Percentiles rank a stretch among this genome's conserved stretches.
These are phyloP conservation scores for Coluber constrictor DNA, from an alignment of 2,797 vertebrate species.

Conservation along the genomic window DNA sequence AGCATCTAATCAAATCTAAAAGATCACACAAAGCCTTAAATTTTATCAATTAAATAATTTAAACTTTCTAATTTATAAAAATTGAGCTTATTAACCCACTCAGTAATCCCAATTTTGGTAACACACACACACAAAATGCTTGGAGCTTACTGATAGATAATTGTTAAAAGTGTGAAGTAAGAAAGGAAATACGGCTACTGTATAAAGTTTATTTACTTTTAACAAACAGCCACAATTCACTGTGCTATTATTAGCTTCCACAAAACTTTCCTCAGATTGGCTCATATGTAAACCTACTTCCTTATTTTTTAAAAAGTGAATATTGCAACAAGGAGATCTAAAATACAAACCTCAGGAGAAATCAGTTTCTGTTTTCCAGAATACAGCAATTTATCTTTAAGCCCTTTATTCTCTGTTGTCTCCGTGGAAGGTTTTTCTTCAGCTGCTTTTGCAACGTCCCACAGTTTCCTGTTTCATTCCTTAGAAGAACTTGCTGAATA, in stretches of 20 bases:
- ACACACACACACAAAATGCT: background rate
- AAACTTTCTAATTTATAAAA: background rate
- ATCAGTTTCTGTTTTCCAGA: slow-evolving; percentile 60
- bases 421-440: slow-evolving; percentile 63
- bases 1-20: background rate
- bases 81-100: background rate
- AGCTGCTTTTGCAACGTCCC: slow-evolving; percentile 69
- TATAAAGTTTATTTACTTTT: background rate
- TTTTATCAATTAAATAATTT: background rate
- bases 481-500: slow-evolving; percentile 69
- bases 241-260: background rate
- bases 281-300: background rate
- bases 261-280: background rate
- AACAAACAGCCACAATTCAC: background rate
- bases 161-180: background rate
- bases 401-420: slow-evolving; percentile 64
- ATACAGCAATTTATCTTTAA: slow-evolving; percentile 63
- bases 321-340: background rate
- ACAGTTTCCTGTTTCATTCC: slow-evolving; percentile 67
- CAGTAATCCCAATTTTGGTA: background rate
- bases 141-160: background rate
- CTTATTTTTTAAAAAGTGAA: background rate
- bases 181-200: background rate
- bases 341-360: slow-evolving; percentile 66
- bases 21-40: background rate